Base-by-base conservation (phyloP, 2,888 invertebrate genomes). In the Atethmia centrago region DNA sequence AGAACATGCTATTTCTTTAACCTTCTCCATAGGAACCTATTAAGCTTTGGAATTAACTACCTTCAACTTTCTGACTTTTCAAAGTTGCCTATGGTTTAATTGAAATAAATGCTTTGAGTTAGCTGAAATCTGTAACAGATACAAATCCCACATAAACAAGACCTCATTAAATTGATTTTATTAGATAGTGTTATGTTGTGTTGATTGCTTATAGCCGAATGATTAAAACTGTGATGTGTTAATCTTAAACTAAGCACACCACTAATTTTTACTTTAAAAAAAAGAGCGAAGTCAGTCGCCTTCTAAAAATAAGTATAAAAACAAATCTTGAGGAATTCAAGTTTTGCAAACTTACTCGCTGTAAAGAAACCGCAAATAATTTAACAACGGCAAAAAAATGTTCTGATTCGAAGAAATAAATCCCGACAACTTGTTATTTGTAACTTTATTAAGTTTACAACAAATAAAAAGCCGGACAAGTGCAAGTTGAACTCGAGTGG, bases 361-460 rank as follows among this genome's bases (percentile, higher is more conserved):
- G 1, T 3, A 59, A 49, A 47, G 55, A 56, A 40, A 21, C 8
- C 21, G 14, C 28, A 47, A 28, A 19, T 40, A 51, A 0, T 47
- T 45, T 14, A 16, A 31, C 3, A 31, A 49, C 47, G 5, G n/a
- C 19, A 36, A 31, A 25, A 28, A 36, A 21, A 61, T 47, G 12
- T 21, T 40, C 5, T 14, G 49, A 36, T 58, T 53, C 25, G 0
- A 66, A 56, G 36, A 5, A 72, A 71, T 47, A 1, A 69, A 71
- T 36, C 7, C 45, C 19, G 31, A 56, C n/a, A 67, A 77, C 49
- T 21, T 49, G 12, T 25, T 66, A 51, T 51, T 69, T 47, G 16
- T 25, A 63, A 71, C 67, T 40, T 47, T 40, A 9, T 49, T 77
- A 65, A 53, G 55, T 72, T 74, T 8, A 70, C 55, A 63, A 64